Base-by-base conservation (phyloP, 2,113 vertebrate genomes). In the Atlantisia rogersi region DNA sequence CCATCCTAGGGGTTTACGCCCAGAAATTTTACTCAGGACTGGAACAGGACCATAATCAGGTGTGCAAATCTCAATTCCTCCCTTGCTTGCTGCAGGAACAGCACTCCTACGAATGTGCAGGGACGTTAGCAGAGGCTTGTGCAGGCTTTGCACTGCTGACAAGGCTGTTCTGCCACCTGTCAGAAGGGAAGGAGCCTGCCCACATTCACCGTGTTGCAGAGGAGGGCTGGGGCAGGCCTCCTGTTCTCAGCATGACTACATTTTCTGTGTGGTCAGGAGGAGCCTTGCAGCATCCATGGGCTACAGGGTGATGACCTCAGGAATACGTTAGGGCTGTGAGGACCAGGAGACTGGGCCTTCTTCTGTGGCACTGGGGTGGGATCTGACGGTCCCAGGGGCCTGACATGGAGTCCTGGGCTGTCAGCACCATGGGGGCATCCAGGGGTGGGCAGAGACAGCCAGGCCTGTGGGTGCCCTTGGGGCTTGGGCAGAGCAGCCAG, bases 51-150 rank as follows among this genome's bases (percentile, higher is more conserved):
- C 32, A 2, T 40, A 37, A 68, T 20, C 6, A 1, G 44, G n/a
- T 50, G 28, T 9, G 15, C 0, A 4, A 52, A 59, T 50, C 19
- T 37, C 3, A 2, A 4, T 59, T 18, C 16, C 7, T 37, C 25
- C 25, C 9, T 6, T 74, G 25, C 63, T 55, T 55, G 22, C 11
- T 58, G 60, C 28, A 40, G 31, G 15, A 82, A 6, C 16, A 62
- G 40, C 55, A 37, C 0, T 0, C 5, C 6, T 0, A 0, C 22
- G 63, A 60, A 70, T 46, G 65, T 28, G 11, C 35, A 18, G 42
- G 11, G 13, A 24, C 62, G 32, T 5, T 76, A 70, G 50, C 75
- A 56, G 48, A 81, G 48, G 22, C 71, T 52, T 58, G 3, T 31
- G 37, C 0, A 0, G n/a, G 15, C 42, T 88, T 50, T 59, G 50